Evolutionary conservation across 2,113 vertebrate genomes (phyloP).

Genomic region (Pelmatolapia mariae): DNA sequence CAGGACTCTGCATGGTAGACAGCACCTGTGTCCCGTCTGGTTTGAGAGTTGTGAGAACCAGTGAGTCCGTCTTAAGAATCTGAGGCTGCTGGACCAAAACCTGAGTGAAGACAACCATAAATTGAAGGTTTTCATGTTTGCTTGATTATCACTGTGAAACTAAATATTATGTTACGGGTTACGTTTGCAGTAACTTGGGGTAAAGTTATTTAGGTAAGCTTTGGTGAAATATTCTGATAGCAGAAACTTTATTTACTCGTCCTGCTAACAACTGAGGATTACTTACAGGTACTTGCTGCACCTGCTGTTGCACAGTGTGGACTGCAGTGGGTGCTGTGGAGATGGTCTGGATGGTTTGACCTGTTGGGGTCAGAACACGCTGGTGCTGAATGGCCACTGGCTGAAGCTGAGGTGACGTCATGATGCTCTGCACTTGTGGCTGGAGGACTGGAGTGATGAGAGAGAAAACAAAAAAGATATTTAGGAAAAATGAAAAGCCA

Average conservation of each 20-base stretch:
- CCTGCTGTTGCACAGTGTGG: constrained; percentile 86
- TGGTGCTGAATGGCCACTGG: constrained; percentile 94
- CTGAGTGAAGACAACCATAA: constrained; percentile 51
- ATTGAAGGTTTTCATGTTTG: background rate
- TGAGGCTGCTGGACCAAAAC: constrained; percentile 95
- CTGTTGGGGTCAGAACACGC: constrained; percentile 81
- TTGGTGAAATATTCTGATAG: background rate
- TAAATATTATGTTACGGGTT: background rate
- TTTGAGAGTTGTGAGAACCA: constrained; percentile 92
- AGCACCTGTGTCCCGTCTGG: constrained; percentile 89
- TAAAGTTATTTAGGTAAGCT: background rate
- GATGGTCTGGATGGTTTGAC: constrained; percentile 90
- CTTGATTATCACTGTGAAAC: background rate
- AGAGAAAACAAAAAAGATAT: background rate
- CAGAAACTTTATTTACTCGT: background rate
- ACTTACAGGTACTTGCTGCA: constrained; percentile 84
- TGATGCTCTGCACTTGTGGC: constrained; percentile 89
- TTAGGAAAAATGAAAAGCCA: background rate
- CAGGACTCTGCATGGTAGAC: constrained; percentile 87
- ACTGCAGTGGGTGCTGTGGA: constrained; percentile 80
- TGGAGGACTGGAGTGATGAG: constrained; percentile 80
- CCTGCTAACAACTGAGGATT: background rate
- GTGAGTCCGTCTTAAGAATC: constrained; percentile 94
- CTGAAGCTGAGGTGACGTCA: constrained; percentile 89
- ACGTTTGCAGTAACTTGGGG: background rate